Evolutionary conservation across 2,888 invertebrate genomes (phyloP).

Genomic region (Drosophila formosana): DNA sequence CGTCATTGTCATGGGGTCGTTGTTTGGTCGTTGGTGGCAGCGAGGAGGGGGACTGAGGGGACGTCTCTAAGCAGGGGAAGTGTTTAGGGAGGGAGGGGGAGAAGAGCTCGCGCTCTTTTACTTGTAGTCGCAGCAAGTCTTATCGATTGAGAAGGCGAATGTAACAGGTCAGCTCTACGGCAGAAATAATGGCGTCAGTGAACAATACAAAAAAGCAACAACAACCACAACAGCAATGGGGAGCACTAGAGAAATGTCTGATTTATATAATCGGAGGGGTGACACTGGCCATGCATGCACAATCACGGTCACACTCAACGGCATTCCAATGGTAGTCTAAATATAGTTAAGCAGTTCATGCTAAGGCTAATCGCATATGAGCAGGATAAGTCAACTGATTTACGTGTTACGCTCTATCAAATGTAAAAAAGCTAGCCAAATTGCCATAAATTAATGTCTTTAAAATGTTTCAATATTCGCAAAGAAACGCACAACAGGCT

Average conservation of each 20-base stretch:
- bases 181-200: conserved; percentile 48
- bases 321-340: background rate
- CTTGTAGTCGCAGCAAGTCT: conserved; percentile 42
- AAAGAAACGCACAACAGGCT: too few species aligned
- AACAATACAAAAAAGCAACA: conserved; percentile 8
- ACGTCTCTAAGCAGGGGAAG: background rate
- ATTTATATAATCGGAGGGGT: conserved; percentile 28
- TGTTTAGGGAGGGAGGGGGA: background rate
- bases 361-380: conserved; percentile 3
- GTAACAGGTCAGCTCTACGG: conserved; percentile 67
- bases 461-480: too few species aligned
- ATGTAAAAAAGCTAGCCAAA: background rate
- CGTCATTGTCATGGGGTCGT: conserved; percentile 59
- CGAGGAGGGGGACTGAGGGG: background rate
- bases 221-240: background rate
- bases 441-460: background rate
- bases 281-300: conserved; percentile 7
- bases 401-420: background rate
- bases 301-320: conserved; percentile 11
- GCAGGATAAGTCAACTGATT: conserved; percentile 1
- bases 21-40: conserved; percentile 17
- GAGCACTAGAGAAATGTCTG: background rate
- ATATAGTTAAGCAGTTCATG: background rate
- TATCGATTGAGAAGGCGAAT: conserved; percentile 71
- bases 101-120: conserved; percentile 9